Percentiles rank a stretch among this genome's conserved stretches.
These are phyloP conservation scores for Lepidochrysops patricia DNA, from an alignment of 2,888 invertebrate species.

Conservation along the genomic window DNA sequence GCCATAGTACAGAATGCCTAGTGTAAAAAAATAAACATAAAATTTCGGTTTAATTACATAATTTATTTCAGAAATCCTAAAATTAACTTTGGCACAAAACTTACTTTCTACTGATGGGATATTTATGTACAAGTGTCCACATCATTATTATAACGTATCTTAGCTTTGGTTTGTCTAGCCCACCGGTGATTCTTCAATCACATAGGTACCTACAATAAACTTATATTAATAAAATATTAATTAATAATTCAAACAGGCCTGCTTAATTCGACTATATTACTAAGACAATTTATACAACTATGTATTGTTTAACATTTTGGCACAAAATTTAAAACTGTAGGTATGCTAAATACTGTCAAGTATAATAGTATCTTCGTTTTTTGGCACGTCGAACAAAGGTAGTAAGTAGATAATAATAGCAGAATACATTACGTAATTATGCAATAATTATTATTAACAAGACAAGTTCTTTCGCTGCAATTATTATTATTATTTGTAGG, in stretches of 20 bases:
- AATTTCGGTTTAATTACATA: conserved; percentile 28
- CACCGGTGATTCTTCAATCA: conserved; percentile 54
- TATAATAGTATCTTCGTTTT: neutral
- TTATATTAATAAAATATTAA: conserved; percentile 53
- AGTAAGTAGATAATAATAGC: neutral
- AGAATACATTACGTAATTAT: neutral
- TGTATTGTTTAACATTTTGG: conserved; percentile 17
- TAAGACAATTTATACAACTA: conserved; percentile 21
- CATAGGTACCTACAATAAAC: conserved; percentile 39
- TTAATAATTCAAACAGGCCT: conserved; percentile 44
- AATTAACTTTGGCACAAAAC: conserved; percentile 58
- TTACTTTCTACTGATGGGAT: conserved; percentile 47
- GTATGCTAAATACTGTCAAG: conserved; percentile 8
- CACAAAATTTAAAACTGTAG: conserved; percentile 12
- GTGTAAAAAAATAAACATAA: conserved; percentile 48
- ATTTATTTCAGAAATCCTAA: conserved; percentile 45
- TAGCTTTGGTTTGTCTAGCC: conserved; percentile 73
- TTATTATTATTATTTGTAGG: neutral
- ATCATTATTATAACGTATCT: conserved; percentile 43
- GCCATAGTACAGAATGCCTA: conserved; percentile 57
- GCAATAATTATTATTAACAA: too few relatives aligned
- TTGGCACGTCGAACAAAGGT: neutral
- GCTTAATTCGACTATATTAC: conserved; percentile 32
- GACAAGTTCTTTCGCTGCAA: neutral
- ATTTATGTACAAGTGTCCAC: conserved; percentile 60